Conservation (phyloP, 2,888 invertebrate species). For the Amphipyra tragopoginis region DNA sequence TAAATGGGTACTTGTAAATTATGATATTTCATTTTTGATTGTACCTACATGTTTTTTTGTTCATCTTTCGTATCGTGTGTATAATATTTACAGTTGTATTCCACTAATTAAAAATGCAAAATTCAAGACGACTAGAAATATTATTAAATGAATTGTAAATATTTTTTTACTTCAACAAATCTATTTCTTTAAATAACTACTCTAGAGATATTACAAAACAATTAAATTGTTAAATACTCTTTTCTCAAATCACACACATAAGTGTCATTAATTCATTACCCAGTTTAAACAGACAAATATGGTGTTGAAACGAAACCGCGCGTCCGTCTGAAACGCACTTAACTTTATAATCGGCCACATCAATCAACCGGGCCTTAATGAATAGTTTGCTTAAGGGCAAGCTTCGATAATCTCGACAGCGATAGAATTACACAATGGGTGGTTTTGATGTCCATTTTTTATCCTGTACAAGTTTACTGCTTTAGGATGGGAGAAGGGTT, state of each 20-base stretch:
- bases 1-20: no score
- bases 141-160: no score
- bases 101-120: no score
- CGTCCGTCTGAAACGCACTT: slow-evolving; percentile 61
- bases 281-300: slow-evolving; percentile 57
- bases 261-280: slow-evolving; percentile 50
- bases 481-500: slow-evolving; percentile 57
- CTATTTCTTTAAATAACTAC: no score
- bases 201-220: no score
- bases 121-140: no score
- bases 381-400: slow-evolving; percentile 80
- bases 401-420: slow-evolving; percentile 73
- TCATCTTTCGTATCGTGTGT: no score
- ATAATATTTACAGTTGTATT: no score
- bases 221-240: neutral
- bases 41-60: no score
- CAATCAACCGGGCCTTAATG: slow-evolving; percentile 81
- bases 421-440: slow-evolving; percentile 77
- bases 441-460: slow-evolving; percentile 66
- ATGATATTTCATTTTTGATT: no score
- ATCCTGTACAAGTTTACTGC: slow-evolving; percentile 51
- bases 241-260: slow-evolving; percentile 10
- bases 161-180: no score
- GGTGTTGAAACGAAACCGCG: slow-evolving; percentile 58
- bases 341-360: slow-evolving; percentile 75